A percentile compares a stretch with the other conserved stretches of the same genome.
Conservation (phyloP, 2,113 vertebrate genomes). For the Phaetusa simplex region DNA sequence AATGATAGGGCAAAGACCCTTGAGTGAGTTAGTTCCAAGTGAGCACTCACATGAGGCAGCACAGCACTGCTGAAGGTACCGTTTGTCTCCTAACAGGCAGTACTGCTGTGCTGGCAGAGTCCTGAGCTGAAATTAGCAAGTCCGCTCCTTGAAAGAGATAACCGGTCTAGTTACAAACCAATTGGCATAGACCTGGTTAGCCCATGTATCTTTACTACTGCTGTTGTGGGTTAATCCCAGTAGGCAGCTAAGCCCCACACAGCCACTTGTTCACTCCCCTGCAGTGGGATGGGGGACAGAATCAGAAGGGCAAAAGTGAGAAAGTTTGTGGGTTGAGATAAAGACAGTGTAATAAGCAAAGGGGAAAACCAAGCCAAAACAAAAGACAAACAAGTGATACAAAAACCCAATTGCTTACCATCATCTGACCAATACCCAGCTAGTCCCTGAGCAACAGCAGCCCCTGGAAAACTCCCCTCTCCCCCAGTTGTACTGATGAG, state of each 20-base stretch:
- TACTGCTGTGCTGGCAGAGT: too few species aligned
- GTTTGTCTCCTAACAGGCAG: background rate
- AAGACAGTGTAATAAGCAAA: background rate
- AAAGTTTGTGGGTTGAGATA: background rate
- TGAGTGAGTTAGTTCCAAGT: background rate
- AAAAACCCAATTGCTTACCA: background rate
- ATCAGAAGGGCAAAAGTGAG: background rate
- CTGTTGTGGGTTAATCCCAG: background rate
- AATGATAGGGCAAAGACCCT: background rate
- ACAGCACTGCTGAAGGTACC: background rate
- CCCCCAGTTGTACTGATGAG: background rate
- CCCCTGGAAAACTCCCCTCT: background rate
- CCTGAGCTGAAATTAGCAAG: background rate
- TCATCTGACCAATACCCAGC: background rate
- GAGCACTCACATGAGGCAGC: background rate
- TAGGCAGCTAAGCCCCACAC: background rate
- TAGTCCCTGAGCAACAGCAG: background rate
- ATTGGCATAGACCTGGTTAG: background rate
- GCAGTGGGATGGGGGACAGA: background rate
- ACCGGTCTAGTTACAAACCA: background rate
- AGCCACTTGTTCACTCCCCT: background rate
- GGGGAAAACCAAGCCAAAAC: background rate
- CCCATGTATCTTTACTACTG: background rate
- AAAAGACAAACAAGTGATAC: background rate
- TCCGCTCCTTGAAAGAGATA: background rate